phyloP scores from a whole-genome alignment of 2,888 invertebrate genomes.

The Acleris laterana region DNA sequence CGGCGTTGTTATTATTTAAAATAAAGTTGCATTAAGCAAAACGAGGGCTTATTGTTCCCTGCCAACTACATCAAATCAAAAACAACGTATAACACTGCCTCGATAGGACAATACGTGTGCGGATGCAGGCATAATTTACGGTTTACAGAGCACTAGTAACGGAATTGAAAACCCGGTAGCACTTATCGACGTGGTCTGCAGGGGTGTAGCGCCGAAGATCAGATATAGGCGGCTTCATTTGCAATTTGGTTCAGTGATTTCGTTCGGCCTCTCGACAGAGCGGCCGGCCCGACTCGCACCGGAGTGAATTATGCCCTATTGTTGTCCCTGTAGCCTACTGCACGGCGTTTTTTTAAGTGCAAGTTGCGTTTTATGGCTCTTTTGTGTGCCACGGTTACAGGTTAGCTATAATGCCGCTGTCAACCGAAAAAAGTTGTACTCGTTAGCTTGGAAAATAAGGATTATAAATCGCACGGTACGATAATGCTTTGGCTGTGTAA shows the following conservation, averaged over 20 bases:
- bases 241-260: constrained; percentile 74
- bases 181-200: constrained; percentile 29
- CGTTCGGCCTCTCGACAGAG: constrained; percentile 60
- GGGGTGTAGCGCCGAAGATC: constrained; percentile 26
- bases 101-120: constrained; percentile 1
- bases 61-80: constrained; percentile 3
- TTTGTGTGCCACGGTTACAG: constrained; percentile 5
- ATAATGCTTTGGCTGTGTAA: too few species aligned
- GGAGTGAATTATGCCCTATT: constrained; percentile 67
- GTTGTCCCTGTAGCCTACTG: constrained; percentile 50
- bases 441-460: too few species aligned
- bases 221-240: constrained; percentile 59
- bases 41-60: background rate
- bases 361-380: constrained; percentile 12
- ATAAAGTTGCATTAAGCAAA: background rate
- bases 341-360: constrained; percentile 20
- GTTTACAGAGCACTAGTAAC: constrained; percentile 32
- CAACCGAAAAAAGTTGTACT: too few species aligned
- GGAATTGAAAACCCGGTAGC: constrained; percentile 22
- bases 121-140: constrained; percentile 17
- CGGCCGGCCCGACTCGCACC: constrained; percentile 45
- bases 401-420: too few species aligned
- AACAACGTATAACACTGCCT: constrained; percentile 2
- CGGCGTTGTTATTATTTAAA: too few species aligned
- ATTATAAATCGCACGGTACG: too few species aligned